A percentile compares a stretch with the other conserved stretches of the same genome.
phyloP scores from a whole-genome alignment of 2,888 invertebrate species.

The Noctua pronuba region DNA sequence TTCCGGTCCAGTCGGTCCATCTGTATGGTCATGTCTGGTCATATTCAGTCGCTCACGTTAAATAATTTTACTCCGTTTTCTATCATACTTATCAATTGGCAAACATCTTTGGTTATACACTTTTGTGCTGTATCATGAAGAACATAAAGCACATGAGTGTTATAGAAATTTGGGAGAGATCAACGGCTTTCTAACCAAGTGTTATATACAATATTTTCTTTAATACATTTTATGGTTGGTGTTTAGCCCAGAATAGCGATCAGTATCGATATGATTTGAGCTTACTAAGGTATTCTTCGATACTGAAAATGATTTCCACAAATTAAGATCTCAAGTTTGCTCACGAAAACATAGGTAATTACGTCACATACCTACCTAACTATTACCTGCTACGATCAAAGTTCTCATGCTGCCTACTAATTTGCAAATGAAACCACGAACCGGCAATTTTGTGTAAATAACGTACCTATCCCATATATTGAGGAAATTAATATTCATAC shows the following conservation, averaged over 20 bases:
- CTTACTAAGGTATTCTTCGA: constrained; percentile 1
- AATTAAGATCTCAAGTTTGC: constrained; percentile 3
- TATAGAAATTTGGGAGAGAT: constrained; percentile 31
- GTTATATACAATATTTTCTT: not conserved
- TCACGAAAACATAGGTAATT: constrained; percentile 13
- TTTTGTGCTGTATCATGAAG: constrained; percentile 36
- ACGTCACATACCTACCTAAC: constrained; percentile 3
- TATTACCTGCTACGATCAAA: constrained; percentile 7
- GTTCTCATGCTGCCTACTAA: constrained; percentile 34
- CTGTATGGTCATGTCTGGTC: too few relatives aligned
- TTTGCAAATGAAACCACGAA: constrained; percentile 49
- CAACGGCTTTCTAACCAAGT: constrained; percentile 15
- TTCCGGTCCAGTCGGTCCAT: not conserved
- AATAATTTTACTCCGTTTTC: constrained; percentile 6
- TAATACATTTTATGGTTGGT: not conserved
- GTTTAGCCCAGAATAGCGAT: not conserved
- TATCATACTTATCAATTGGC: constrained; percentile 6
- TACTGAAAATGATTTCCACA: not conserved
- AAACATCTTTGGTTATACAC: not conserved
- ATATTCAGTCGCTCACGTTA: not conserved
- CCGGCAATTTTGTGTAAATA: constrained; percentile 54
- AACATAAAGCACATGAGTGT: not conserved
- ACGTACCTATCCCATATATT: constrained; percentile 62
- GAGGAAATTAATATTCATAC: constrained; percentile 85
- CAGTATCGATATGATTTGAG: not conserved